Evolutionary conservation across 2,113 vertebrate genomes (phyloP).

Genomic region (Holacanthus passer): DNA sequence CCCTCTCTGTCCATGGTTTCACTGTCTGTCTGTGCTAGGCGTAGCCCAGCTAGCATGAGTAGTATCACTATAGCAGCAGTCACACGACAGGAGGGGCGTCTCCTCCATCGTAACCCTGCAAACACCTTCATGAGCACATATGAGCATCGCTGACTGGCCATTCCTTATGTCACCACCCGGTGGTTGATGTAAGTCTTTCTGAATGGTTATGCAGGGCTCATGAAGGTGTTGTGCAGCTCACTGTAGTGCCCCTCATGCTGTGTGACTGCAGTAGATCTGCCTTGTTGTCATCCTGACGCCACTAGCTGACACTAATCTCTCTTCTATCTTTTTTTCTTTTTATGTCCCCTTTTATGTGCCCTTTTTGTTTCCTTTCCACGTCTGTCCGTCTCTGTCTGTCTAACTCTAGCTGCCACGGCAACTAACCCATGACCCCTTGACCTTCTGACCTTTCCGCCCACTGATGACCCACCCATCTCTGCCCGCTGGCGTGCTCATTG

Average conservation of each 20-base stretch:
- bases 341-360: conserved; percentile 81
- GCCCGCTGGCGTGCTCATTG: conserved; percentile 99
- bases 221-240: conserved; percentile 87
- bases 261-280: conserved; percentile 92
- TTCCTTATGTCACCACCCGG: conserved; percentile 65
- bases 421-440: conserved; percentile 99
- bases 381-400: conserved; percentile 89
- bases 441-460: conserved; percentile 99
- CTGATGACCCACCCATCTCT: conserved; percentile 99
- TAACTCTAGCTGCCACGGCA: conserved; percentile 99
- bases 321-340: conserved; percentile 95
- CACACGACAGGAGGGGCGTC: conserved; percentile 51
- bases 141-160: conserved; percentile 52
- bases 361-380: conserved; percentile 85
- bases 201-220: conserved; percentile 84
- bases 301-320: conserved; percentile 99
- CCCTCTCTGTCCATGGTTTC: conserved; percentile 80
- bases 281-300: conserved; percentile 99
- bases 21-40: conserved; percentile 76
- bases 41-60: conserved; percentile 80
- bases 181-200: conserved; percentile 55
- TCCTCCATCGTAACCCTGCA: conserved; percentile 15
- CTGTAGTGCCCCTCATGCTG: conserved; percentile 74
- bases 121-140: conserved; percentile 60
- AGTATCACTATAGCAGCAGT: conserved; percentile 77